Percentiles rank a stretch among this genome's conserved stretches.
Evolutionary conservation across 2,888 invertebrate genomes (phyloP).

Genomic region (Chloroclysta siterata): DNA sequence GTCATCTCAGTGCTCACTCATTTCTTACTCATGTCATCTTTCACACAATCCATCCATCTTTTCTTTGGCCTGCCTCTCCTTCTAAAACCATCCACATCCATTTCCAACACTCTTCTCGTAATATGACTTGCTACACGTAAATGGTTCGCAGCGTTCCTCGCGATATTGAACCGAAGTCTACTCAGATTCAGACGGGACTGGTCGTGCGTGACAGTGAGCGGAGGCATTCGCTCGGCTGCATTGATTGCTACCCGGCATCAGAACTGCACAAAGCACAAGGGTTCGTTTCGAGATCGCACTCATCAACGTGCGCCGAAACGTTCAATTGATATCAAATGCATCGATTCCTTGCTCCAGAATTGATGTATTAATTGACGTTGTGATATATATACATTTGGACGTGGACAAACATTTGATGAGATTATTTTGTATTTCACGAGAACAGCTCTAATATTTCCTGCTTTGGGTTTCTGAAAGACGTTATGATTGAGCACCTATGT

Average conservation of each 20-base stretch:
- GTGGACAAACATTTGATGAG: no score
- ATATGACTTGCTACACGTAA: slow-evolving; percentile 12
- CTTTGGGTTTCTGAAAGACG: slow-evolving; percentile 1
- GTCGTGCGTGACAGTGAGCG: slow-evolving; percentile 31
- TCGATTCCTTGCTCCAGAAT: not conserved
- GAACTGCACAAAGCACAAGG: slow-evolving; percentile 25
- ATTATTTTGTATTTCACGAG: not conserved
- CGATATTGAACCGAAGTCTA: slow-evolving; percentile 36
- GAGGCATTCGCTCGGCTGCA: slow-evolving; percentile 30
- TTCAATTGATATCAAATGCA: slow-evolving; percentile 10
- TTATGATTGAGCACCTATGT: not conserved
- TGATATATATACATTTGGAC: no score
- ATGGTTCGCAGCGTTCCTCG: slow-evolving; percentile 33
- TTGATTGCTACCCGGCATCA: slow-evolving; percentile 28
- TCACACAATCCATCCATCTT: no score
- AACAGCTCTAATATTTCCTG: not conserved
- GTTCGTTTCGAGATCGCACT: slow-evolving; percentile 16
- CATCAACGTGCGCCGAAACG: slow-evolving; percentile 6
- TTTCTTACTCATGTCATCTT: no score
- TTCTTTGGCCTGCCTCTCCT: no score
- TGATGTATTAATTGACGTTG: slow-evolving; percentile 1
- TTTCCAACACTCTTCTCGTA: no score
- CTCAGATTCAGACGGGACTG: slow-evolving; percentile 26
- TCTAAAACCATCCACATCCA: no score
- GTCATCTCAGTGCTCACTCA: no score